phyloP scores from a whole-genome alignment of 2,113 vertebrate genomes.

The Dasyornis broadbenti region DNA sequence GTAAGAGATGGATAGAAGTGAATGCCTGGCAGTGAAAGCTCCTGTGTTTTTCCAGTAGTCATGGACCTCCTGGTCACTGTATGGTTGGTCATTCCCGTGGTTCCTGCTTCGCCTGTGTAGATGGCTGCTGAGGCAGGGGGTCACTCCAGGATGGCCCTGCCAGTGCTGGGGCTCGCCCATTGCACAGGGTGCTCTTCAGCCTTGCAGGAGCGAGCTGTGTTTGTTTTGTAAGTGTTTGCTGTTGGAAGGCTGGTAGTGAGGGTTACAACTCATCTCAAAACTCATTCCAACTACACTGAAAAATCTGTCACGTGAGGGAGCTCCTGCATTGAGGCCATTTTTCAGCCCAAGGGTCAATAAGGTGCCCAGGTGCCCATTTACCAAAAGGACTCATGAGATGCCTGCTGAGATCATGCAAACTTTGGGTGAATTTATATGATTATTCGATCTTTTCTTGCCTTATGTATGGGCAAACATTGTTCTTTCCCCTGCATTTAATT shows the following conservation, averaged over 20 bases:
- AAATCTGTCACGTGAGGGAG: neutral
- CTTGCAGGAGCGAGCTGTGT: fast-evolving
- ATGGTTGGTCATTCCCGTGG: neutral
- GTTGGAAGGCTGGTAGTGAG: neutral
- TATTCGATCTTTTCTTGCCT: neutral
- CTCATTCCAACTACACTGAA: neutral
- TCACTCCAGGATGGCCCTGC: neutral
- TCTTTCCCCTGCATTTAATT: neutral
- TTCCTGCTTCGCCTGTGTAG: neutral
- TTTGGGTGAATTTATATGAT: neutral
- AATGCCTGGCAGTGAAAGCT: neutral
- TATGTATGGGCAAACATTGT: neutral
- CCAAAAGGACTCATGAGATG: neutral
- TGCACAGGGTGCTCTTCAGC: neutral
- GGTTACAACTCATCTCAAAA: neutral
- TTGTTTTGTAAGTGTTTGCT: neutral
- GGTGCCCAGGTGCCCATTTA: neutral
- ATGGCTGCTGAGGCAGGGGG: neutral
- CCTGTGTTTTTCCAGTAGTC: neutral
- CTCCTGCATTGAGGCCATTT: neutral
- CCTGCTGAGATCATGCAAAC: neutral
- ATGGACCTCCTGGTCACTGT: neutral
- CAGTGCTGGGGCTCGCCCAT: fast-evolving
- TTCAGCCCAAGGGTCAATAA: neutral
- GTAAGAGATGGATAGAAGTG: neutral